Evolutionary conservation across 1,140 invertebrate species (phyloP), one percentile per base, ranked within the genome.

Genomic region (Drosophila navojoa): DNA sequence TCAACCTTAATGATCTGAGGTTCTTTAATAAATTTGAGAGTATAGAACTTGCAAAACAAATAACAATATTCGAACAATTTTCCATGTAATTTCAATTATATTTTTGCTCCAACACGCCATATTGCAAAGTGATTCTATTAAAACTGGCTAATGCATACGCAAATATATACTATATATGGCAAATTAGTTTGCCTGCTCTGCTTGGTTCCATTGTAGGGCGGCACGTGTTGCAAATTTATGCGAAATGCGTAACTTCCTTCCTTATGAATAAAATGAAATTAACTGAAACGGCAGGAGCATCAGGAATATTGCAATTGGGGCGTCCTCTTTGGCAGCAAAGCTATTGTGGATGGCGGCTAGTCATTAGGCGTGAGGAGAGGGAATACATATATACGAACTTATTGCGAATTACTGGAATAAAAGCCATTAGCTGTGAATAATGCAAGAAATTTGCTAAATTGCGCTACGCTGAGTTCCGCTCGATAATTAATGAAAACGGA

Each of bases 161-260:
- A 16, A 15, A 16, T 44, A 44, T 44, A 44, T 47, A 25, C 7
- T 22, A 49, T 49, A 22, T 32, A 32, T 32, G 4, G 3, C 19
- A 25, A 22, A 13, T 49, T 49, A 19, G 19, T 49, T 22, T 29
- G 6, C 2, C 15, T 29, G 25, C 3, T 52, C 13, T 52, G 71
- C 55, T 72, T 74, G 25, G 35, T 49, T 71, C 16, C 27, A 25
- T 77, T 86, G 9, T 72, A 60, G 59, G 60, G 63, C 49, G 66
- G 77, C 81, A 81, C 81, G 74, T 81, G 81, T 77, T 55, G 42
- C 63, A 42, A 71, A 81, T 81, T 85, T 81, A 69, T 67, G 44
- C 67, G 52, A 80, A 86, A 78, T 60, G 71, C 53, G 60, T 50
- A 69, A 76, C 52, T 81, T 86, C 77, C 81, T 71, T 71, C 80